Evolutionary conservation across 2,888 invertebrate genomes (phyloP).

Genomic region (Drosophila borborema): DNA sequence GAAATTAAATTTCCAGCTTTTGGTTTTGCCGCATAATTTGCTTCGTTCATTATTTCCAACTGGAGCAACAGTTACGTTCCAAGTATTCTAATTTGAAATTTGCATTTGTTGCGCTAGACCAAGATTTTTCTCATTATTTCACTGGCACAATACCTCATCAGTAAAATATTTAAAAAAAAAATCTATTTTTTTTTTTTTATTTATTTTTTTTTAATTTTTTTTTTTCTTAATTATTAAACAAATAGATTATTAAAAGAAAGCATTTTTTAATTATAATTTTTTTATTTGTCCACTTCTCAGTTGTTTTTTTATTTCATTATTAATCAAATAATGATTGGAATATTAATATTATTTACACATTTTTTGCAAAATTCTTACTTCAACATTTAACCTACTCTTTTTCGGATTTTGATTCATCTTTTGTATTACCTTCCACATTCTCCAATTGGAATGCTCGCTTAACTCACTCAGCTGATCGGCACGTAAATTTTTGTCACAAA

Average conservation of each 20-base stretch:
- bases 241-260: no score
- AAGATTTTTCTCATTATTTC: neutral
- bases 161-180: no score
- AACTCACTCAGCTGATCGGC: conserved; percentile 14
- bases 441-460: conserved; percentile 7
- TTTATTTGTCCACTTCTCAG: no score
- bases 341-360: no score
- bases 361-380: no score
- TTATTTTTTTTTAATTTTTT: no score
- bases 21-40: neutral
- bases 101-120: neutral
- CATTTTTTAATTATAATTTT: no score
- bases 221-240: no score
- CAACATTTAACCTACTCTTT: neutral
- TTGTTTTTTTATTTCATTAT: no score
- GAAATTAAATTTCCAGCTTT: neutral
- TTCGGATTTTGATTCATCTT: neutral
- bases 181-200: no score
- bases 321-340: no score
- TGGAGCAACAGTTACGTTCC: neutral
- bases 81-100: neutral
- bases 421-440: neutral
- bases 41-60: neutral
- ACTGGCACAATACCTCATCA: neutral
- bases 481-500: conserved; percentile 13